A percentile compares a stretch with the other conserved stretches of the same genome.
Conservation (phyloP, 2,888 invertebrate genomes). For the Melanophora roralis region DNA sequence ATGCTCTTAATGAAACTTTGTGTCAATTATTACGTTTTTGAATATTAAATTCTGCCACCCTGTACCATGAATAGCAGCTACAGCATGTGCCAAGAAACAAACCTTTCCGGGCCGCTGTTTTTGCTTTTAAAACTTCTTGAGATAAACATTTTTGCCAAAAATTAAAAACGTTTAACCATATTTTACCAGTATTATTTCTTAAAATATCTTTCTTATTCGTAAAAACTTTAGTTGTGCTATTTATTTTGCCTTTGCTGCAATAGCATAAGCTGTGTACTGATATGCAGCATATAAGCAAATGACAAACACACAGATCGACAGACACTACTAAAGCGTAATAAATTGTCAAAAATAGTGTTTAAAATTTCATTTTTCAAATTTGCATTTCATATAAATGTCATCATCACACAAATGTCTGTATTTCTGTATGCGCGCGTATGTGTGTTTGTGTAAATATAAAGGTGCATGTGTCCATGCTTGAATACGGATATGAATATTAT, state of each 20-base stretch:
- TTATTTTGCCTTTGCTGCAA: neutral
- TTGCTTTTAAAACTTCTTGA: too few species aligned
- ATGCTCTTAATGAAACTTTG: too few species aligned
- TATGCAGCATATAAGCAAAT: neutral
- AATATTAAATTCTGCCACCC: too few species aligned
- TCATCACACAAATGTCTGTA: slow-evolving; percentile 46
- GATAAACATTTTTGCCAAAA: too few species aligned
- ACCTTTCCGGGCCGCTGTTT: too few species aligned
- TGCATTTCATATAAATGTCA: slow-evolving; percentile 63
- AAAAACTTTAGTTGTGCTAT: slow-evolving; percentile 1
- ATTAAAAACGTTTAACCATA: too few species aligned
- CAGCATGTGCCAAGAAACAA: too few species aligned
- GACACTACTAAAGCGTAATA: slow-evolving; percentile 39
- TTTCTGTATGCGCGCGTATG: neutral
- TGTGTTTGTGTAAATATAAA: neutral
- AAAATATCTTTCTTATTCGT: too few species aligned
- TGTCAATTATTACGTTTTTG: too few species aligned
- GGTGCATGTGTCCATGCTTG: neutral
- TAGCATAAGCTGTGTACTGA: neutral
- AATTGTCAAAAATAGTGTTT: slow-evolving; percentile 59
- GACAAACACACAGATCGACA: neutral
- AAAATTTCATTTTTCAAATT: slow-evolving; percentile 62
- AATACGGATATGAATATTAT: slow-evolving; percentile 13
- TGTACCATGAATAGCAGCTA: too few species aligned
- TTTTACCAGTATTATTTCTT: too few species aligned